A percentile compares a stretch with the other conserved stretches of the same genome.
phyloP scores from a whole-genome alignment of 2,888 invertebrate genomes.

The Phalera bucephala region DNA sequence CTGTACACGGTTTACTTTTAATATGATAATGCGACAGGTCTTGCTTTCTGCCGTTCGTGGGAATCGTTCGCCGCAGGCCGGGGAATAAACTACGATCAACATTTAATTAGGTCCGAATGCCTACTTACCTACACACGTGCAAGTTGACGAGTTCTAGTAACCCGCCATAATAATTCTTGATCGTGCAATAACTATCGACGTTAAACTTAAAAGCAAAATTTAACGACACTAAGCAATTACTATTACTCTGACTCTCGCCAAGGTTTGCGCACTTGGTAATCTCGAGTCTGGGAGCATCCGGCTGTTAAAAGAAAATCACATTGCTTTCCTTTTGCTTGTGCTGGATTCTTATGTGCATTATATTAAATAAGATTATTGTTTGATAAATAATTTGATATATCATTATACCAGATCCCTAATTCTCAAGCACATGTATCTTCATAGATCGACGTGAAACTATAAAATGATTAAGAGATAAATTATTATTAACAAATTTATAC shows the following conservation, averaged over 20 bases:
- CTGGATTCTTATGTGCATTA: not conserved
- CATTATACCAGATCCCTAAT: too few relatives aligned
- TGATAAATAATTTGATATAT: too few relatives aligned
- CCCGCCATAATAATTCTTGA: constrained; percentile 36
- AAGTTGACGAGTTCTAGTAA: constrained; percentile 37
- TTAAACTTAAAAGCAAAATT: constrained; percentile 42
- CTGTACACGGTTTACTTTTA: constrained; percentile 43
- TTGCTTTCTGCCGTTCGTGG: constrained; percentile 44
- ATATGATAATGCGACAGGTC: constrained; percentile 57
- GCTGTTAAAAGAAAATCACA: constrained; percentile 49
- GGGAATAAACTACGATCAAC: constrained; percentile 33
- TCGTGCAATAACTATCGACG: constrained; percentile 39
- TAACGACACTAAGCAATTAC: constrained; percentile 46
- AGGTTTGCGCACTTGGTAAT: constrained; percentile 36
- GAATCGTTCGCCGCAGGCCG: constrained; percentile 41
- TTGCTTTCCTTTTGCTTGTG: constrained; percentile 39
- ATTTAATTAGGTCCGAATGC: constrained; percentile 42
- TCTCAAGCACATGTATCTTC: too few relatives aligned
- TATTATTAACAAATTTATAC: too few relatives aligned
- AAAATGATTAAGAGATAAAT: too few relatives aligned
- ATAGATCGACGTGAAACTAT: too few relatives aligned
- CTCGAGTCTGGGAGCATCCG: constrained; percentile 42
- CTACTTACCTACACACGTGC: constrained; percentile 35
- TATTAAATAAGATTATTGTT: too few relatives aligned
- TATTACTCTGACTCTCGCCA: constrained; percentile 29